These are phyloP conservation scores for Strongylocentrotus purpuratus DNA, from an alignment of 35 echinoderm and acorn worm species.

Conservation along the genomic window DNA sequence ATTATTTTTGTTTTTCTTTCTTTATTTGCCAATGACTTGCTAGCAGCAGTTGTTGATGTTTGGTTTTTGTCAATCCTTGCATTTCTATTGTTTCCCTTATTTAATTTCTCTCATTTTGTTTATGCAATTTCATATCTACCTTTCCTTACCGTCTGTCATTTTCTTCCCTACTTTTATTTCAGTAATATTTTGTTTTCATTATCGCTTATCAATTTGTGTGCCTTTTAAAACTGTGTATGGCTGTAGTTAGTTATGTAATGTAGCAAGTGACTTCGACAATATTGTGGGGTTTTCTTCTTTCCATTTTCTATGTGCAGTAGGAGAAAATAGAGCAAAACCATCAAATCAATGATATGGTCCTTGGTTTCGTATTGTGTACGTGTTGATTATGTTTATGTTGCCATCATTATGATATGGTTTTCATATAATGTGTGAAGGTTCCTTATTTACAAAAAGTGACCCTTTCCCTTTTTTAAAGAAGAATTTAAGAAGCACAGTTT, in stretches of 20 bases:
- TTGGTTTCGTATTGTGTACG: background rate
- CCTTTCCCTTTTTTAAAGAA: no score
- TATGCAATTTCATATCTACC: no score
- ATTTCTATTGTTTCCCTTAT: no score
- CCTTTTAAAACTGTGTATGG: background rate
- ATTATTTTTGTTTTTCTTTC: background rate
- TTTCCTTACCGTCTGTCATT: background rate
- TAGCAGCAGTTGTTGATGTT: background rate
- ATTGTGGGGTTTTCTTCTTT: background rate
- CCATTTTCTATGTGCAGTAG: background rate
- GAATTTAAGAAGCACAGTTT: no score
- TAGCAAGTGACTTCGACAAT: background rate
- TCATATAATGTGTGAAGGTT: no score
- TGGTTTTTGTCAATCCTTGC: no score
- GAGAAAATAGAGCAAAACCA: background rate
- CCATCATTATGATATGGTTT: no score
- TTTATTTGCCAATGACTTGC: background rate
- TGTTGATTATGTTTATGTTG: background rate
- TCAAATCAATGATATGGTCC: background rate
- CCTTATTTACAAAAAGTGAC: no score
- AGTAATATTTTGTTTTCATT: background rate
- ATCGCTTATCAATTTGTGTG: background rate
- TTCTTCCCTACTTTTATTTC: background rate
- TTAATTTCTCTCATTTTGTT: background rate
- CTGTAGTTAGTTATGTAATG: background rate